Conservation (phyloP, 35 echinoderm and acorn worm species). For the Amphiura filiformis region DNA sequence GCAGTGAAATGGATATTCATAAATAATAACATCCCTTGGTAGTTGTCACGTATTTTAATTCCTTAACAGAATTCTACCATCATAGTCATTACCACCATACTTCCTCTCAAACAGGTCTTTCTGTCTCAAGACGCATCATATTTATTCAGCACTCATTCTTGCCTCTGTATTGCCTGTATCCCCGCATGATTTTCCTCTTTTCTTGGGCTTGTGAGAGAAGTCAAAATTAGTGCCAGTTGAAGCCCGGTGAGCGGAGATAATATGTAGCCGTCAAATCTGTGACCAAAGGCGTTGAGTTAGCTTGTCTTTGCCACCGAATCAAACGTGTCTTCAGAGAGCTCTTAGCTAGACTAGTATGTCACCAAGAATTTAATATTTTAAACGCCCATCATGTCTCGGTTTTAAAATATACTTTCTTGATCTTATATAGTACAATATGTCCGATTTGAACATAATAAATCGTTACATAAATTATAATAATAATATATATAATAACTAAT, state of each 20-base stretch:
- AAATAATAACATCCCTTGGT: not conserved
- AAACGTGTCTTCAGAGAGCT: not conserved
- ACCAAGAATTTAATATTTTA: not conserved
- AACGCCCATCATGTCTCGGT: too few relatives aligned
- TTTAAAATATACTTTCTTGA: too few relatives aligned
- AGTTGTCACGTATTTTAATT: not conserved
- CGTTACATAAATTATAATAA: too few relatives aligned
- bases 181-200: not conserved
- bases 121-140: not conserved
- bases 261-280: not conserved
- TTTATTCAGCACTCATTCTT: not conserved
- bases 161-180: not conserved
- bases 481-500: too few relatives aligned
- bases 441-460: too few relatives aligned
- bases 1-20: constrained; percentile 14
- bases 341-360: not conserved
- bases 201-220: not conserved
- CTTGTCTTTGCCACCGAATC: not conserved
- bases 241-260: not conserved
- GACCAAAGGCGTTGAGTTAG: not conserved
- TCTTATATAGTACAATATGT: too few relatives aligned
- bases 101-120: not conserved
- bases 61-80: not conserved
- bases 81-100: not conserved
- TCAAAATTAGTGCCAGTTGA: not conserved